Base-by-base conservation (phyloP, 2,888 invertebrate genomes). In the Euphydryas editha region DNA sequence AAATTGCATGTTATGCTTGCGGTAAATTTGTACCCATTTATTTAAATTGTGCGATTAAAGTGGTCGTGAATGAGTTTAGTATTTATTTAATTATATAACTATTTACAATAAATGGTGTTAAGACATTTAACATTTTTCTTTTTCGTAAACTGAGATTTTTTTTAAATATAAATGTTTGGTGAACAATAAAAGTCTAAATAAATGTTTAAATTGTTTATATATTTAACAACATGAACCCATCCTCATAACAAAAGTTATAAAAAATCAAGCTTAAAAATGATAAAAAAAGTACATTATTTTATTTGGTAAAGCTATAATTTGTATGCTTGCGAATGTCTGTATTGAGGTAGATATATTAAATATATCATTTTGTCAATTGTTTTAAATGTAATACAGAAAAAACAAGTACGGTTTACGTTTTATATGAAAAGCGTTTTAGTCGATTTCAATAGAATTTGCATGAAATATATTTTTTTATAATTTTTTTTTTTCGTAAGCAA, bases 121-220 rank as follows among this genome's bases (percentile, higher is more conserved):
- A 39, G 39, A 39, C 15, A 15, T 39, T 39, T 39, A 39, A 39
- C 11, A 8, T 13, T 17, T 47, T 18, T 47, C 20, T 47, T 20
- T 13, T 47, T 18, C 47, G 10, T 47, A 11, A 13, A 4, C 11
- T 13, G 47, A 46, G 6, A 11, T 20, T 20, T 47, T 47, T 47
- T 6, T 47, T 47, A 30, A 30, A 30, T 21, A 21, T 20, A 20
- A 20, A 21, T 20, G 20, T 20, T 21, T 47, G 13, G 18, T 13
- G 5, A 47, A 39, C 39, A 47, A 47, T 47, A 47, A 47, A 47
- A 47, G 47, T 47, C 47, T 47, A 47, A 20, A 13, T 47, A 47
- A 47, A 47, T 47, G 47, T 47, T 47, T 47, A 20, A 47, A 47
- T 47, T 47, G 20, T 47, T 47, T 47, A 47, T 47, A 47, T 20